phyloP scores from a whole-genome alignment of 2,888 invertebrate genomes.

The Melieria picta region DNA sequence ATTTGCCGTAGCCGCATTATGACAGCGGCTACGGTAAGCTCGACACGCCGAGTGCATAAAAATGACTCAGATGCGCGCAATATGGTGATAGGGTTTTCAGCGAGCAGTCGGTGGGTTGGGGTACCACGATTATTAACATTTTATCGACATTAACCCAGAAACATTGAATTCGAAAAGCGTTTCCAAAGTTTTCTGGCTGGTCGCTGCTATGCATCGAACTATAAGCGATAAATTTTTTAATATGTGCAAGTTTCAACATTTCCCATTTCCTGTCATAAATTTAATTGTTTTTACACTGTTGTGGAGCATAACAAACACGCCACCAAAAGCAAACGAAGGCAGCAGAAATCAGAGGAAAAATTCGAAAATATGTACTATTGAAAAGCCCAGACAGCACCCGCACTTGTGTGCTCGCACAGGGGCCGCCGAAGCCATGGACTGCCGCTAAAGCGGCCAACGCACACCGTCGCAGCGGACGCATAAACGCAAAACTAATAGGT shows the following conservation, averaged over 20 bases:
- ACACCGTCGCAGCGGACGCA: conserved; percentile 1
- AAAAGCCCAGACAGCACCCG: not conserved
- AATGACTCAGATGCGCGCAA: no score
- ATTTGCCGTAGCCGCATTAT: no score
- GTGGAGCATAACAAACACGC: conserved; percentile 14
- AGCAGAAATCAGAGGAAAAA: not conserved
- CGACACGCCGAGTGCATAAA: no score
- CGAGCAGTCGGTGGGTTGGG: no score
- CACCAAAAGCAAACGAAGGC: not conserved
- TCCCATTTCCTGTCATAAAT: conserved; percentile 46
- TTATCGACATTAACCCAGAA: no score
- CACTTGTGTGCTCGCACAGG: conserved; percentile 7
- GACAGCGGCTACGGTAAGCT: no score
- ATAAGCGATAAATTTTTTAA: no score
- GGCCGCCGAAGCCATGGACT: not conserved
- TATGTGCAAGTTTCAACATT: conserved; percentile 36
- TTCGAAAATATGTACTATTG: not conserved
- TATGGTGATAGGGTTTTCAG: no score
- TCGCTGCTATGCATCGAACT: no score
- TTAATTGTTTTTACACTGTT: conserved; percentile 20
- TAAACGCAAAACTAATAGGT: conserved; percentile 50
- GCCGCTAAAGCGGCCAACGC: not conserved
- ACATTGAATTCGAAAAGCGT: no score
- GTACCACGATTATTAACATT: no score
- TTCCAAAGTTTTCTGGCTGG: no score